These are phyloP conservation scores for Vespertilio murinus DNA, from an alignment of 2,797 vertebrate genomes.

Conservation along the genomic window DNA sequence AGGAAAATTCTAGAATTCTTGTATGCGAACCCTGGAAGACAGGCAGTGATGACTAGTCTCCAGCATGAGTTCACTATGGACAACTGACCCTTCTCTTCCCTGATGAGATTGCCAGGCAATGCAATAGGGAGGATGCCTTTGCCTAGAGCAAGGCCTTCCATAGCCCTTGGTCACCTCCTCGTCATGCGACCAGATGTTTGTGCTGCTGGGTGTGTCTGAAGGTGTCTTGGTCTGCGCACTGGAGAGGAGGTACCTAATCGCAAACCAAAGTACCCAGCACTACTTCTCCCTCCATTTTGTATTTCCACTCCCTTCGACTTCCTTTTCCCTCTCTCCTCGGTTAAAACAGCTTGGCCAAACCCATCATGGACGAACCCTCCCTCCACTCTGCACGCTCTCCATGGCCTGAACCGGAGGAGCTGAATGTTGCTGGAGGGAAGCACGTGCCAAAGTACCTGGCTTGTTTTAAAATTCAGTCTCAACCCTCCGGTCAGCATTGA, in stretches of 20 bases:
- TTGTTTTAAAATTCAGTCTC: background rate
- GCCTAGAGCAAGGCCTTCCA: background rate
- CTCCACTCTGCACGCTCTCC: background rate
- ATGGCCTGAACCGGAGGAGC: background rate
- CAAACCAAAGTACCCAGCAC: background rate
- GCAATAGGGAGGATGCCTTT: background rate
- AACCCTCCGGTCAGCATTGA: fast-evolving
- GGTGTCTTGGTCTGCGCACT: background rate
- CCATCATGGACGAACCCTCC: no score
- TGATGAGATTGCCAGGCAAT: background rate
- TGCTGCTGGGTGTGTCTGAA: background rate
- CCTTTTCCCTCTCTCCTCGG: background rate
- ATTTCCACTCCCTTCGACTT: background rate
- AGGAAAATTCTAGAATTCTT: background rate
- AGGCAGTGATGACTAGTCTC: background rate
- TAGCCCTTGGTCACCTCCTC: background rate
- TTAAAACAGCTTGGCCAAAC: background rate
- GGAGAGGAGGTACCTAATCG: background rate
- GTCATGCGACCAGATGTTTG: background rate
- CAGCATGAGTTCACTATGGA: background rate
- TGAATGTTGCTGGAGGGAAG: background rate
- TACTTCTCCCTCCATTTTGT: background rate
- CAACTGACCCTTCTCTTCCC: background rate
- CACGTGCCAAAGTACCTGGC: fast-evolving
- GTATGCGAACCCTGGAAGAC: background rate